Conservation (phyloP, 2,888 invertebrate genomes). For the Agrochola circellaris region DNA sequence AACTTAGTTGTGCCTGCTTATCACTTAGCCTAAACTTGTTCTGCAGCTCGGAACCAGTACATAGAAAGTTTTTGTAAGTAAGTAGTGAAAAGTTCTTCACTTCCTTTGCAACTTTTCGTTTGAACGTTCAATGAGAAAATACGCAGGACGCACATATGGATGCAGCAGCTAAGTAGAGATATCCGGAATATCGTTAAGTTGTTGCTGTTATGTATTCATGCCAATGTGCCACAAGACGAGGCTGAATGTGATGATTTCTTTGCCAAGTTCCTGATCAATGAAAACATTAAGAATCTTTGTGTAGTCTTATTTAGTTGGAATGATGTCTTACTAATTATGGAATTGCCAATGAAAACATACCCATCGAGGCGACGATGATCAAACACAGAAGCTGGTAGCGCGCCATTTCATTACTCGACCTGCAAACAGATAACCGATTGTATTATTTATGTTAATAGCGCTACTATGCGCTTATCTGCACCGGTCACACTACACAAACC, state of each 20-base stretch:
- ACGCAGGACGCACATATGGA: not conserved
- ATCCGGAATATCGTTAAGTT: constrained; percentile 39
- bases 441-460: constrained; percentile 58
- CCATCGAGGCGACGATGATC: constrained; percentile 75
- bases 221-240: constrained; percentile 40
- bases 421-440: constrained; percentile 74
- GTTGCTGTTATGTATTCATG: constrained; percentile 46
- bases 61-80: constrained; percentile 54
- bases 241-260: constrained; percentile 51
- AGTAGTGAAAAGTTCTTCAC: constrained; percentile 39
- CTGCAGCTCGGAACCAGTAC: constrained; percentile 23
- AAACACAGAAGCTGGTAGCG: constrained; percentile 79
- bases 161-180: constrained; percentile 9
- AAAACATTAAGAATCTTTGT: constrained; percentile 20
- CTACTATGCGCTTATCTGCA: constrained; percentile 62
- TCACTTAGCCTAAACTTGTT: constrained; percentile 39
- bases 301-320: constrained; percentile 11
- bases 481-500: constrained; percentile 50
- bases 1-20: constrained; percentile 2
- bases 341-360: constrained; percentile 72
- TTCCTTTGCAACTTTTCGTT: constrained; percentile 10
- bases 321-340: not conserved
- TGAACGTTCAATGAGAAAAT: not conserved
- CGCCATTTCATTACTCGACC: constrained; percentile 80
- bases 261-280: constrained; percentile 64